Evolutionary conservation across 92 coral and sea anemone genomes (phyloP).

Genomic region (Epizoanthus stellaris): DNA sequence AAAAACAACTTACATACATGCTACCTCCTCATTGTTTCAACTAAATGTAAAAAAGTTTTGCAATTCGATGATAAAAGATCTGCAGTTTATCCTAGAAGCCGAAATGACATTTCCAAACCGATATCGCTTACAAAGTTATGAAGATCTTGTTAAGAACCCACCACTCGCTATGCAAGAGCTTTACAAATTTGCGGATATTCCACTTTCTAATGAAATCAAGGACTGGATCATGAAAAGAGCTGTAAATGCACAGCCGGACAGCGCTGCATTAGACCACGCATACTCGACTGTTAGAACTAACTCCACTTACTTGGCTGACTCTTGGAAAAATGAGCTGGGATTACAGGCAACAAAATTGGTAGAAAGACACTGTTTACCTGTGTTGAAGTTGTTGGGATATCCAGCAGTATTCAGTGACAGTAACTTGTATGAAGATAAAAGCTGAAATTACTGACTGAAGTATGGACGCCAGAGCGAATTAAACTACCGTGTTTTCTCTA

Average conservation of each 20-base stretch:
- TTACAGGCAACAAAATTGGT: conserved; percentile 48
- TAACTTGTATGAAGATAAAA: not conserved
- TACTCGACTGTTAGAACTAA: conserved; percentile 71
- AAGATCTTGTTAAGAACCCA: conserved; percentile 66
- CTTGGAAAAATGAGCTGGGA: conserved; percentile 69
- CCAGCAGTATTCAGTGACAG: conserved; percentile 26
- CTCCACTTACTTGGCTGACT: conserved; percentile 49
- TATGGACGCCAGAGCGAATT: too few species aligned
- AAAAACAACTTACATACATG: not conserved
- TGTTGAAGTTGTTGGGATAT: conserved; percentile 59
- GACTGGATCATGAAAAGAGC: conserved; percentile 55
- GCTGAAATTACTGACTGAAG: not conserved
- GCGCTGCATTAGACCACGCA: conserved; percentile 5
- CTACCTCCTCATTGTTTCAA: conserved; percentile 31
- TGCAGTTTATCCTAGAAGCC: conserved; percentile 65
- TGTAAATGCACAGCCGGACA: not conserved
- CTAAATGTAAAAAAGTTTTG: conserved; percentile 70
- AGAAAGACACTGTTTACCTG: conserved; percentile 77
- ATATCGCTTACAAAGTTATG: conserved; percentile 75
- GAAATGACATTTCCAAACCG: conserved; percentile 49
- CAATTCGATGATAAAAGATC: conserved; percentile 55
- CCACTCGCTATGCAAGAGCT: conserved; percentile 49
- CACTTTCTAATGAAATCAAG: conserved; percentile 47
- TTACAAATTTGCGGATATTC: conserved; percentile 69
- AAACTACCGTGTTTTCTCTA: too few species aligned